These are phyloP conservation scores for Polydrusus pterygomalis DNA, from an alignment of 2,888 invertebrate species.

Conservation along the genomic window DNA sequence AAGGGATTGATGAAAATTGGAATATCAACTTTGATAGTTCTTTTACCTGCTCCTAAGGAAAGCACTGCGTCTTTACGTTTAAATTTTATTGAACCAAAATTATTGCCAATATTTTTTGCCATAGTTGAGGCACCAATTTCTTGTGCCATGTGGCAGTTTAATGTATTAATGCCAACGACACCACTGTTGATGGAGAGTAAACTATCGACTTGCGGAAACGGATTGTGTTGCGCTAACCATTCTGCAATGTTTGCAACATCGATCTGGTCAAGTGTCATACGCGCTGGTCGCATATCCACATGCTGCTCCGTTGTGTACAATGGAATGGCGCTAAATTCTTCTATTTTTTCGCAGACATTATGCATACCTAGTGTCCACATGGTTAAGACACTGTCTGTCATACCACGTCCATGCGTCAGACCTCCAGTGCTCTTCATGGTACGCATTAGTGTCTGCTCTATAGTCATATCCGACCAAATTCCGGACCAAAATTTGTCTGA, in stretches of 20 bases:
- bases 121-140: constrained; percentile 35
- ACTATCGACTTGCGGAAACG: constrained; percentile 56
- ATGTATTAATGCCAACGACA: constrained; percentile 51
- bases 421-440: too few species aligned
- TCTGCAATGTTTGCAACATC: constrained; percentile 57
- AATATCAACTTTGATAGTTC: constrained; percentile 55
- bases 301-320: constrained; percentile 60
- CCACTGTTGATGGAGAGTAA: constrained; percentile 57
- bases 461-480: too few species aligned
- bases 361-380: too few species aligned
- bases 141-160: constrained; percentile 44
- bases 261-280: constrained; percentile 57
- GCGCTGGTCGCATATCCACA: constrained; percentile 55
- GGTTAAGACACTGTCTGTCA: too few species aligned
- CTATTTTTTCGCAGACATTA: too few species aligned
- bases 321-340: too few species aligned
- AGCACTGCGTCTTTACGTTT: constrained; percentile 58
- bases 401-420: too few species aligned
- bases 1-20: constrained; percentile 48
- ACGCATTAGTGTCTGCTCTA: too few species aligned
- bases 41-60: constrained; percentile 32
- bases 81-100: constrained; percentile 41
- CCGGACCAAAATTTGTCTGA: too few species aligned
- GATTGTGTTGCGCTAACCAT: constrained; percentile 59
- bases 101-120: constrained; percentile 27